phyloP scores from a whole-genome alignment of 2,888 invertebrate genomes.

The Norana najaformis region DNA sequence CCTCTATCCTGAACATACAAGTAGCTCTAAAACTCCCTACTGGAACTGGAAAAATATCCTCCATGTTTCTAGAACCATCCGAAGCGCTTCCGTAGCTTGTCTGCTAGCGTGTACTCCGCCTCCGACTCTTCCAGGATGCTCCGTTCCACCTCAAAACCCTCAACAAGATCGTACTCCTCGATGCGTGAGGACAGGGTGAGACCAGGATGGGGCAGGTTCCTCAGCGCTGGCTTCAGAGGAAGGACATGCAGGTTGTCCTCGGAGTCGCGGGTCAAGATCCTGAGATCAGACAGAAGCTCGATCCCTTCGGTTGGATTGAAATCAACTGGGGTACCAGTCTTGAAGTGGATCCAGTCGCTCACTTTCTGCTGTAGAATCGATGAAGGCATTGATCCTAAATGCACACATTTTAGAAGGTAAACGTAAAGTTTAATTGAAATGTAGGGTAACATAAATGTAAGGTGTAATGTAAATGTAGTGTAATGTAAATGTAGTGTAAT shows the following conservation, averaged over 20 bases:
- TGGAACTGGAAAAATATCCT: neutral
- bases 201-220: conserved; percentile 53
- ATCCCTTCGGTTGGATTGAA: conserved; percentile 55
- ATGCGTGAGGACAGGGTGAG: conserved; percentile 49
- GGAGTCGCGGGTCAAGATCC: conserved; percentile 49
- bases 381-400: conserved; percentile 45
- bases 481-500: too few species aligned
- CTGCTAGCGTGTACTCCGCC: conserved; percentile 53
- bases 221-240: conserved; percentile 52
- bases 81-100: conserved; percentile 48
- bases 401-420: neutral
- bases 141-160: conserved; percentile 54
- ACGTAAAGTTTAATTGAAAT: too few species aligned
- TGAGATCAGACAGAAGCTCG: conserved; percentile 50
- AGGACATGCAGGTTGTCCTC: conserved; percentile 53
- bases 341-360: conserved; percentile 53
- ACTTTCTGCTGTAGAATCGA: conserved; percentile 49
- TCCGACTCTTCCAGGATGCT: conserved; percentile 53
- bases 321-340: conserved; percentile 49
- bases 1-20: neutral
- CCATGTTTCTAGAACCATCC: conserved; percentile 52
- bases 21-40: neutral
- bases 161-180: conserved; percentile 52
- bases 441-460: too few species aligned
- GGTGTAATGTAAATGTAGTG: too few species aligned